Evolutionary conservation across 2,113 vertebrate genomes (phyloP).

Genomic region (Chrysemys picta): DNA sequence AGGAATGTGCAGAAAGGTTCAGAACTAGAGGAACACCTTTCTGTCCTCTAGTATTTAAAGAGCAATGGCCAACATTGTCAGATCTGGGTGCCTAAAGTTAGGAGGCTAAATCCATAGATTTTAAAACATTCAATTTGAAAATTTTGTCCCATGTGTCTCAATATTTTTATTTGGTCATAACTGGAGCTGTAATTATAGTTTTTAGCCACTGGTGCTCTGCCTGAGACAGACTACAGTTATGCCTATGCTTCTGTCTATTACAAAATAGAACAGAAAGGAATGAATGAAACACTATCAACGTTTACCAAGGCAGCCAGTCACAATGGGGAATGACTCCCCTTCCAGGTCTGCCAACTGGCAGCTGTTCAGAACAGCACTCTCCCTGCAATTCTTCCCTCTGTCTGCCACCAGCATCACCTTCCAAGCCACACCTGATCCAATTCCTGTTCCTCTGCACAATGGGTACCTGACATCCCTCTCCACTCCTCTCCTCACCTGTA

Average conservation of each 20-base stretch:
- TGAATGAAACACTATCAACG: constrained; percentile 22
- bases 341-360: not conserved
- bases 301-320: not conserved
- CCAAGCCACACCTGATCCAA: not conserved
- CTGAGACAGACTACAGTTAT: constrained; percentile 61
- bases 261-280: constrained; percentile 49
- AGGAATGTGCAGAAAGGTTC: not conserved
- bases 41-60: constrained; percentile 7
- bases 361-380: not conserved
- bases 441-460: not conserved
- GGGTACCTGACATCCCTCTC: not conserved
- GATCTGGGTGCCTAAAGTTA: constrained; percentile 23
- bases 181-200: not conserved
- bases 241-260: constrained; percentile 33
- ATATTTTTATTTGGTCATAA: not conserved
- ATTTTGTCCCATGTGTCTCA: not conserved
- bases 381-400: not conserved
- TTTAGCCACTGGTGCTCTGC: constrained; percentile 30
- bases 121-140: not conserved
- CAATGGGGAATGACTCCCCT: not conserved
- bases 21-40: constrained; percentile 1
- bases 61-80: constrained; percentile 38
- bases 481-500: not conserved
- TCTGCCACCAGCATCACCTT: not conserved
- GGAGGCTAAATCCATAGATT: not conserved